Evolutionary conservation across 2,113 vertebrate species (phyloP), one percentile per base, ranked within the genome.

Genomic region (Trichechus manatus): DNA sequence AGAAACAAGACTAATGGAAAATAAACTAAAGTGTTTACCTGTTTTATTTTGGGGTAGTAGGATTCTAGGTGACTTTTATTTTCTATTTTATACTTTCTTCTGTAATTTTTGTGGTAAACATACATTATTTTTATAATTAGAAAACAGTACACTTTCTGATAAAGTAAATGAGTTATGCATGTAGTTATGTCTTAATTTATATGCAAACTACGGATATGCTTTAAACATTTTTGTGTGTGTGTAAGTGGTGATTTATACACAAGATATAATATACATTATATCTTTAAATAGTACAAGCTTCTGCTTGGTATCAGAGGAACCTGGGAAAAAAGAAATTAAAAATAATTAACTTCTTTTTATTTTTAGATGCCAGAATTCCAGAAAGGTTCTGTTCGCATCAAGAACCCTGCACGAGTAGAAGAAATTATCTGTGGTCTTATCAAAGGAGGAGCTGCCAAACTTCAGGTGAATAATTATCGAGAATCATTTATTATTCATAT

Each of bases 301-400:
- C 44, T 93, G 47, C 36, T 87, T 91, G 22, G 1, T 70, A 42
- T 59, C 6, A 31, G 63, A 84, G 66, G 17, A 92, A 74, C 20
- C 66, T 72, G 29, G 44, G 27, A 42, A 36, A 88, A 78, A 70
- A 88, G 15, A 36, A 68, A 79, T 50, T 88, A 13, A 88, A 95
- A 66, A 87, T 82, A 50, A 47, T 31, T 79, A 6, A 77, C 93
- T 92, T 93, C 94, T 42, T 97, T 97, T 77, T 96, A 36, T 47
- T 94, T 95, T 74, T 74, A 99, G 99, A 99, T 99, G 99, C 99
- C 99, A 61, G 99, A 99, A 98, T 99, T 99, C 97, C 99, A 99
- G 98, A 99, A 99, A 98, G 98, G 98, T 90, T 99, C 99, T 6
- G 99, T 99, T 94, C 99, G 99, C 96, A 99, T 99, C 98, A 99